These are phyloP conservation scores for Odobenus rosmarus DNA, from an alignment of 2,113 vertebrate genomes.

Conservation along the genomic window DNA sequence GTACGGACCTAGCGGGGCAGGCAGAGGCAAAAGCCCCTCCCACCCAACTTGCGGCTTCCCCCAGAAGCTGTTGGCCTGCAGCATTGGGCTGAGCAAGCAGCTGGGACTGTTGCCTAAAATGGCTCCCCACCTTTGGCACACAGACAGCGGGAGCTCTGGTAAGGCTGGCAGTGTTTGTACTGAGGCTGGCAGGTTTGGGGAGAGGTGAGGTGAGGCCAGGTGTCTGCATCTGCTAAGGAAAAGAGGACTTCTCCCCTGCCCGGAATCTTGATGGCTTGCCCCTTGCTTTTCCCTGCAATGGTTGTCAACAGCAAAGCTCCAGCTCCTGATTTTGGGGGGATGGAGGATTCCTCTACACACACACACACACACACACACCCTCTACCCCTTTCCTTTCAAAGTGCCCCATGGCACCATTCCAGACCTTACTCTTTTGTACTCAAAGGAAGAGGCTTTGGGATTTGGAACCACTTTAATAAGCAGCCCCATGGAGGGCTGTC, in stretches of 20 bases:
- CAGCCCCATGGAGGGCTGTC: background rate
- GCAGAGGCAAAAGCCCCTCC: background rate
- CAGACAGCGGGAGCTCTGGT: background rate
- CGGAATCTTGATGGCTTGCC: background rate
- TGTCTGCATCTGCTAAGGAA: background rate
- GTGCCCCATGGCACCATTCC: background rate
- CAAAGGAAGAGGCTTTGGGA: background rate
- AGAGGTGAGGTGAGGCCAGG: slow-evolving; percentile 58
- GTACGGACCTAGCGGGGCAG: background rate
- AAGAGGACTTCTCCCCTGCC: background rate
- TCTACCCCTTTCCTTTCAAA: background rate
- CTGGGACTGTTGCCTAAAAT: background rate
- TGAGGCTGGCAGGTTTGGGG: slow-evolving; percentile 3
- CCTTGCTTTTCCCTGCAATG: background rate
- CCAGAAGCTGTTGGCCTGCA: background rate
- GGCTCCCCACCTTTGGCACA: slow-evolving; percentile 50
- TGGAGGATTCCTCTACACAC: background rate
- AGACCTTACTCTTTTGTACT: background rate
- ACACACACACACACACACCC: too few species aligned
- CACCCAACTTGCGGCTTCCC: background rate
- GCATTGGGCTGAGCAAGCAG: background rate
- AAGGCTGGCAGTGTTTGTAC: background rate
- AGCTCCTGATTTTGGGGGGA: background rate
- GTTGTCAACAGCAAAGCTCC: background rate
- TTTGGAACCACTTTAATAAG: background rate